Percentiles rank a stretch among this genome's conserved stretches.
Evolutionary conservation across 2,797 vertebrate genomes (phyloP).

Genomic region (Molossus molossus): DNA sequence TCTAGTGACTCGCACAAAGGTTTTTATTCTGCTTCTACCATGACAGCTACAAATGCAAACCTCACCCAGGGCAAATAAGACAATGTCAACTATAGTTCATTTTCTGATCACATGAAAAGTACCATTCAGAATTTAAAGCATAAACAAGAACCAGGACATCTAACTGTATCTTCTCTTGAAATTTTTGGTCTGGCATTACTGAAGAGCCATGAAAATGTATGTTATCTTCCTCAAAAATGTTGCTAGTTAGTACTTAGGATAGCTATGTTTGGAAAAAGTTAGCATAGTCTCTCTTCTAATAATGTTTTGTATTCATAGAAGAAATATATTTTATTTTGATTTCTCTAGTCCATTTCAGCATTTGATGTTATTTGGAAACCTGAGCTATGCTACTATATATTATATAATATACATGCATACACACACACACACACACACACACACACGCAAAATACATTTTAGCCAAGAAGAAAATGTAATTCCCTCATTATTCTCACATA

Average conservation of each 20-base stretch:
- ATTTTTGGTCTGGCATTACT: neutral
- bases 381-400: neutral
- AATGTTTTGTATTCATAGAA: neutral
- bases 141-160: neutral
- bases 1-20: neutral
- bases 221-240: neutral
- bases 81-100: neutral
- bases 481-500: neutral
- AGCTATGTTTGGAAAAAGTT: neutral
- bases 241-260: neutral
- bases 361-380: neutral
- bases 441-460: neutral
- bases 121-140: neutral
- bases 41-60: neutral
- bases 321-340: neutral
- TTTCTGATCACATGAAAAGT: neutral
- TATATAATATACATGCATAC: neutral
- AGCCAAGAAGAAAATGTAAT: neutral
- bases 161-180: neutral
- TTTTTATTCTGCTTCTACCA: neutral
- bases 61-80: neutral
- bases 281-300: neutral
- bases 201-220: neutral
- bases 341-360: neutral
- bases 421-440: too few relatives aligned